phyloP scores from a whole-genome alignment of 2,888 invertebrate species.

The Dicycla oo region DNA sequence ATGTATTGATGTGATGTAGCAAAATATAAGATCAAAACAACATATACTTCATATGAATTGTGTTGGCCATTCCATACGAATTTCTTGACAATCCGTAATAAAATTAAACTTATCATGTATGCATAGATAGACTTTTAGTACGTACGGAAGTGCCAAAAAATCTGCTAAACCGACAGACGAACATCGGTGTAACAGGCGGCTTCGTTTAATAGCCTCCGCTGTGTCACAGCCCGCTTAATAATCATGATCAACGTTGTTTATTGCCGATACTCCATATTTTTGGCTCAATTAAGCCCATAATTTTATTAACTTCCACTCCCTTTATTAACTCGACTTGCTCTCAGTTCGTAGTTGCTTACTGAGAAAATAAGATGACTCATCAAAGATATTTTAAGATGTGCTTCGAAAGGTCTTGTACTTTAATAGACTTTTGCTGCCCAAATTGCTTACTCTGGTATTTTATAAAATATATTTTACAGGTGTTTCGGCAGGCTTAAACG shows the following conservation, averaged over 20 bases:
- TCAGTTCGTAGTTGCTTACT: constrained; percentile 13
- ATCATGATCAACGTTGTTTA: constrained; percentile 76
- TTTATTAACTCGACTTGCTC: constrained; percentile 39
- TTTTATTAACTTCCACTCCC: constrained; percentile 54
- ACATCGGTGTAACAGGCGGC: constrained; percentile 70
- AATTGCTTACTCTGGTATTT: neutral
- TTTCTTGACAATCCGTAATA: too few species aligned
- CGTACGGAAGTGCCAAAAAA: neutral
- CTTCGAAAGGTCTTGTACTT: neutral
- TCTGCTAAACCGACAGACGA: neutral
- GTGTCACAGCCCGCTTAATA: constrained; percentile 76
- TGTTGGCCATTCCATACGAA: too few species aligned
- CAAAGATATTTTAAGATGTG: constrained; percentile 14
- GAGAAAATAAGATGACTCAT: constrained; percentile 32
- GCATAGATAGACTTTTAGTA: too few species aligned
- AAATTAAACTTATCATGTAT: too few species aligned
- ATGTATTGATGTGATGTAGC: neutral
- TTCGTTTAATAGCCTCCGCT: constrained; percentile 73
- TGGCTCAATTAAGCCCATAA: constrained; percentile 64
- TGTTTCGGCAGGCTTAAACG: neutral
- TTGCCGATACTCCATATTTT: constrained; percentile 66
- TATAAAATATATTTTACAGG: neutral
- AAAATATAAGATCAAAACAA: neutral
- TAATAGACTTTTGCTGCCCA: neutral
- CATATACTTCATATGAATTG: neutral